These are phyloP conservation scores for Adelphocoris suturalis DNA, from an alignment of 2,888 invertebrate species.

Conservation along the genomic window DNA sequence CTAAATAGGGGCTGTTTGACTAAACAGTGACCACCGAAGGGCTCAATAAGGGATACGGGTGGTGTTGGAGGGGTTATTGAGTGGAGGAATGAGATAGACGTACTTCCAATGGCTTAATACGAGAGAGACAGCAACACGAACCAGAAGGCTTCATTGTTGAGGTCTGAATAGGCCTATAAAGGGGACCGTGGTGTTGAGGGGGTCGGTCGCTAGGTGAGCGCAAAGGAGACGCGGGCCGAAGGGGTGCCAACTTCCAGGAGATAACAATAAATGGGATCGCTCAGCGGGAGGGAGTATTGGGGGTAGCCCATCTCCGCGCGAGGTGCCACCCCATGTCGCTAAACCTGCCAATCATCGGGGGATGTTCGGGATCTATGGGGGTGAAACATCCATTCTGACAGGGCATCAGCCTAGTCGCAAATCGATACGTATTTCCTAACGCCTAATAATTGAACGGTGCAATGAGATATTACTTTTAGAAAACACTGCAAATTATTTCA, in stretches of 20 bases:
- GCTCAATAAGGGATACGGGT: conserved; percentile 43
- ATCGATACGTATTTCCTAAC: no score
- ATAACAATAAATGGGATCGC: conserved; percentile 33
- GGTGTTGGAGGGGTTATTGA: conserved; percentile 8
- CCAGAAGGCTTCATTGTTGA: conserved; percentile 57
- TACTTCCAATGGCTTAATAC: conserved; percentile 37
- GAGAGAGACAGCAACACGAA: conserved; percentile 21
- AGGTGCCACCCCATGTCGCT: neutral
- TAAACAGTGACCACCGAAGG: conserved; percentile 58
- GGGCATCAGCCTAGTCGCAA: neutral
- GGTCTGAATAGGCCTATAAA: conserved; percentile 58
- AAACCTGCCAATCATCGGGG: conserved; percentile 28
- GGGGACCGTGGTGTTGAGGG: conserved; percentile 44
- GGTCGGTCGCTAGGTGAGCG: conserved; percentile 17
- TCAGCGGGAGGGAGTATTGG: neutral
- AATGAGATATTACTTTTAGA: no score
- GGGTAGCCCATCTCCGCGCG: conserved; percentile 13
- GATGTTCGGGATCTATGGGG: neutral
- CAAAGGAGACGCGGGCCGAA: neutral
- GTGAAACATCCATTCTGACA: neutral
- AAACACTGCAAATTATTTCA: no score
- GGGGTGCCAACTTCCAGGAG: conserved; percentile 20
- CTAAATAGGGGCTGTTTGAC: conserved; percentile 69
- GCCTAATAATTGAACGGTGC: no score
- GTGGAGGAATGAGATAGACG: conserved; percentile 5